Conservation (phyloP, 2,113 vertebrate species). For the Podarcis cretensis region DNA sequence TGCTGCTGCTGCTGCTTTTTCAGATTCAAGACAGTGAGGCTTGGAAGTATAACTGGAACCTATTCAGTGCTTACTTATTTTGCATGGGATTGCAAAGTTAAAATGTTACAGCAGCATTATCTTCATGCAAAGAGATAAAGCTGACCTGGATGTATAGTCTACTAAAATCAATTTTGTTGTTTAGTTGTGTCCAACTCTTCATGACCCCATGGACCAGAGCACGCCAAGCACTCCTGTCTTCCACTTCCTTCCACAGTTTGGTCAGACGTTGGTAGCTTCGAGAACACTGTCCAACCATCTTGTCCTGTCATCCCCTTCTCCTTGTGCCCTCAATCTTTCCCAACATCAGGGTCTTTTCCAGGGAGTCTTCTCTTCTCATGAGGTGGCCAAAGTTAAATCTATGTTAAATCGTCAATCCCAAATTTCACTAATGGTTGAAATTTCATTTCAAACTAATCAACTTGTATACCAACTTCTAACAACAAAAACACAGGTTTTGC, state of each 20-base stretch:
- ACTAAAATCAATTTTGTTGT: background rate
- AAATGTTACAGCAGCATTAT: background rate
- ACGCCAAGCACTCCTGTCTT: no score
- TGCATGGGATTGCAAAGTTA: background rate
- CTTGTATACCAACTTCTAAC: background rate
- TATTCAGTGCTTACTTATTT: no score
- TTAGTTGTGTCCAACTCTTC: no score
- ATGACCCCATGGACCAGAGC: no score
- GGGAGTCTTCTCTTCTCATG: no score
- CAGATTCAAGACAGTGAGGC: background rate
- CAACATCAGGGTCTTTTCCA: no score
- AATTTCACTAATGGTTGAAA: background rate
- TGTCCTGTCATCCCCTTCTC: no score
- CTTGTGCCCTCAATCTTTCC: no score
- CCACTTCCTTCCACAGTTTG: no score
- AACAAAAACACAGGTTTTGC: background rate
- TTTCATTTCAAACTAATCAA: background rate
- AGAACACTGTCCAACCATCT: no score
- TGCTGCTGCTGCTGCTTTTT: background rate
- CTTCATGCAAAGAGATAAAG: background rate
- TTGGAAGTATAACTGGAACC: rapidly evolving
- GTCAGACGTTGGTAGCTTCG: no score
- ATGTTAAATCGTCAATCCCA: background rate
- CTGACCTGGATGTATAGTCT: background rate
- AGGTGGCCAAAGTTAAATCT: no score